A percentile compares a stretch with the other conserved stretches of the same genome.
phyloP scores from a whole-genome alignment of 2,113 vertebrate species.

The Asarcornis scutulata region DNA sequence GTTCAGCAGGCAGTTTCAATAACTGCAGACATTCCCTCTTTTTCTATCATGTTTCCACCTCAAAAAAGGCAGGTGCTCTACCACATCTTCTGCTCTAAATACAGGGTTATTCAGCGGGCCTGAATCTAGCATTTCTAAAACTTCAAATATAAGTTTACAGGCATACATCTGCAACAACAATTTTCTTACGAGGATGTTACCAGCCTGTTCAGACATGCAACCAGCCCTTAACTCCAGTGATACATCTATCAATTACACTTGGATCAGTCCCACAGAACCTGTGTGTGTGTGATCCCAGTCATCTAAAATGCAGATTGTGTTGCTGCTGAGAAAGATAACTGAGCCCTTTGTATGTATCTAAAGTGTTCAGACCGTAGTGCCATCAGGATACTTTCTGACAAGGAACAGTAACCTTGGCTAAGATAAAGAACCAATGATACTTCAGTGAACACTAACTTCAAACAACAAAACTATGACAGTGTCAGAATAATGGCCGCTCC shows the following conservation, averaged over 20 bases:
- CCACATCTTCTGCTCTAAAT: neutral
- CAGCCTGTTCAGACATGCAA: neutral
- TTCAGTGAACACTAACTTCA: neutral
- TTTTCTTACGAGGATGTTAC: neutral
- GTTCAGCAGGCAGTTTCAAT: slow-evolving; percentile 12
- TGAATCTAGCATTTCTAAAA: neutral
- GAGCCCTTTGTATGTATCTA: neutral
- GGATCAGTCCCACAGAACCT: neutral
- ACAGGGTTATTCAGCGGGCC: neutral
- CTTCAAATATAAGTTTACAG: neutral
- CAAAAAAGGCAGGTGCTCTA: neutral
- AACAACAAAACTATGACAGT: neutral
- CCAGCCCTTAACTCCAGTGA: neutral
- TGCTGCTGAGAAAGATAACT: neutral
- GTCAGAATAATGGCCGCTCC: accelerated
- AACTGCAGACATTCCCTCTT: slow-evolving; percentile 32
- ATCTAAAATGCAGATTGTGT: neutral
- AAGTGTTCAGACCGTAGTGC: neutral
- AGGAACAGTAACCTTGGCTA: neutral
- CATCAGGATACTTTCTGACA: neutral
- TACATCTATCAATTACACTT: neutral
- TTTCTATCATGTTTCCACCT: neutral
- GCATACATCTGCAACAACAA: neutral
- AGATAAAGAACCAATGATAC: neutral
- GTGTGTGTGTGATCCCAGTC: neutral